phyloP scores from a whole-genome alignment of 2,113 vertebrate genomes.

The Diphyllodes magnificus region DNA sequence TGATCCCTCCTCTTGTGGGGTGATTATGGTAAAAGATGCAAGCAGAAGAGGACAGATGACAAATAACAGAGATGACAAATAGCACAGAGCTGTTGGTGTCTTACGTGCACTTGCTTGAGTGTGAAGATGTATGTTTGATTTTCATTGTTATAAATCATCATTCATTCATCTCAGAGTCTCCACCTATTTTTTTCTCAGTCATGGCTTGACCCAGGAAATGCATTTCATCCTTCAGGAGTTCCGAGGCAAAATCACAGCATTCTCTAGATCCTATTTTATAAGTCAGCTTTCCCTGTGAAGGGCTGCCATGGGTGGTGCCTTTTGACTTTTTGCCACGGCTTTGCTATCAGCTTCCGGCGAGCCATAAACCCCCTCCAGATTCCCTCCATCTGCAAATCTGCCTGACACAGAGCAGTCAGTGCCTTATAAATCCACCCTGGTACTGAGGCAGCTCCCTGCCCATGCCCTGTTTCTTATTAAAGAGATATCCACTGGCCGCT shows the following conservation, averaged over 20 bases:
- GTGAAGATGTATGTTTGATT: neutral
- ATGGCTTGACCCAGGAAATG: neutral
- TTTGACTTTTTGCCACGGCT: neutral
- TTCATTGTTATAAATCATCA: neutral
- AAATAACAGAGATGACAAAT: neutral
- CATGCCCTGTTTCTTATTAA: slow-evolving; percentile 36
- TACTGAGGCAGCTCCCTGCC: neutral
- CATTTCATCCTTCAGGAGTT: neutral
- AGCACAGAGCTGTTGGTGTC: neutral
- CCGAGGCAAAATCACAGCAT: neutral
- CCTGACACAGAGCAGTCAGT: neutral
- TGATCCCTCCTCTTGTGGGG: neutral
- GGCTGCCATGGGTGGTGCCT: neutral
- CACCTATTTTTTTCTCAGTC: neutral
- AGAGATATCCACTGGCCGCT: neutral
- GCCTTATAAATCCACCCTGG: neutral
- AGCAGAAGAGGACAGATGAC: neutral
- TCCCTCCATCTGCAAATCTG: neutral
- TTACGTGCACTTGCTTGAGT: neutral
- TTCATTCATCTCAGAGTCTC: neutral
- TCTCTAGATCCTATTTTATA: neutral
- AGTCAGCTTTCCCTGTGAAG: neutral
- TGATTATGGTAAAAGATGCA: neutral
- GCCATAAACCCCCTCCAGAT: neutral
- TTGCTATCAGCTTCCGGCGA: neutral